These are phyloP conservation scores for Chymomyza procnemis DNA, from an alignment of 2,888 invertebrate genomes.

Conservation along the genomic window DNA sequence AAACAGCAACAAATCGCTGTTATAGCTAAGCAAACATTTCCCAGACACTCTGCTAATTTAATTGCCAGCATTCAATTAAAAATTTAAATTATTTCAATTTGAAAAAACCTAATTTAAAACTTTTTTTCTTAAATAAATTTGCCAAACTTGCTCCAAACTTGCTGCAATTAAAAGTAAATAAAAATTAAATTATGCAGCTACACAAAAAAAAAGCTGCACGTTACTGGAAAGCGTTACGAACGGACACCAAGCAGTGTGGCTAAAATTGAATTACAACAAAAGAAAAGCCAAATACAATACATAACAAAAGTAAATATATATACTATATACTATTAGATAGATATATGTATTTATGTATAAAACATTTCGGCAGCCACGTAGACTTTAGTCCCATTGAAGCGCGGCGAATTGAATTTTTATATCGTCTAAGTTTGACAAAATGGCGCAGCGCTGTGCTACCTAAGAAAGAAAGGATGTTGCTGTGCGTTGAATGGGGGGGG, in stretches of 20 bases:
- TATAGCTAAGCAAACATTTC: not conserved
- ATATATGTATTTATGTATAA: not conserved
- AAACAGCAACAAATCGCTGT: not conserved
- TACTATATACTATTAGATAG: not conserved
- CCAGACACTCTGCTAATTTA: not conserved
- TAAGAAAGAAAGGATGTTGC: not conserved
- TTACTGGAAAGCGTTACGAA: conserved; percentile 7
- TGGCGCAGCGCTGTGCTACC: conserved; percentile 44
- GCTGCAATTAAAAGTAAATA: conserved; percentile 74
- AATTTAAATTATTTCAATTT: not conserved
- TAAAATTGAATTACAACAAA: conserved; percentile 60
- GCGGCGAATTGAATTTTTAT: conserved; percentile 66
- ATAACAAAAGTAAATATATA: conserved; percentile 12
- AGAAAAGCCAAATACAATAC: conserved; percentile 1
- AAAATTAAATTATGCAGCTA: conserved; percentile 73
- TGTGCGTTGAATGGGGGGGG: too few relatives aligned
- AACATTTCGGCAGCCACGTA: conserved; percentile 37
- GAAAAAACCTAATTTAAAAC: not conserved
- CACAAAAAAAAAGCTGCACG: conserved; percentile 51
- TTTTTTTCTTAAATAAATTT: conserved; percentile 22
- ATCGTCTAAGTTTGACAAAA: conserved; percentile 48
- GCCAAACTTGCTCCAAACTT: conserved; percentile 26
- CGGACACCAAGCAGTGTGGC: conserved; percentile 11
- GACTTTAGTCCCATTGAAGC: conserved; percentile 53
- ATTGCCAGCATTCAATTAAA: not conserved